Percentiles rank a stretch among this genome's conserved stretches.
phyloP scores from a whole-genome alignment of 2,113 vertebrate species.

The Motacilla alba region DNA sequence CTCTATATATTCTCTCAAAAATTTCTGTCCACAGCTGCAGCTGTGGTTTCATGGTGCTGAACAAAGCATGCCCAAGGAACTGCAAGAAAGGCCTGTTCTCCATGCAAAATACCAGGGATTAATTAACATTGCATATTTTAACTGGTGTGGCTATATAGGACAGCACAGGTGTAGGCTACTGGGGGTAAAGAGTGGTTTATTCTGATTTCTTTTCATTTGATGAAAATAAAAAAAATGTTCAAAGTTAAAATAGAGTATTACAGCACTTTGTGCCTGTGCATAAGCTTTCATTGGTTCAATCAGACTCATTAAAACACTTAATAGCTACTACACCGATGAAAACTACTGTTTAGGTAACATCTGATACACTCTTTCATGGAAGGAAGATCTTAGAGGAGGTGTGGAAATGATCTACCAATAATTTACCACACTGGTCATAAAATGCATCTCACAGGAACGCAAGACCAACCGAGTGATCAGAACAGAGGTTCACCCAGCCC shows the following conservation, averaged over 20 bases:
- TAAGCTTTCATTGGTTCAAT: neutral
- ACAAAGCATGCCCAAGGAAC: neutral
- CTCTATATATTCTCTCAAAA: neutral
- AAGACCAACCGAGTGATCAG: neutral
- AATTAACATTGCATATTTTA: neutral
- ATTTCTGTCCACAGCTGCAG: neutral
- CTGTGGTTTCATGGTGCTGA: neutral
- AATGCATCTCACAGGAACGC: neutral
- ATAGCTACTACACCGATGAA: neutral
- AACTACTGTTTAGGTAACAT: neutral
- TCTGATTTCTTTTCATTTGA: neutral
- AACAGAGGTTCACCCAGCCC: neutral
- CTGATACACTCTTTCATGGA: neutral
- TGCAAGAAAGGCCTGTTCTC: neutral
- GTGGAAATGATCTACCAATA: neutral
- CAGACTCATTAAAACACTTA: neutral
- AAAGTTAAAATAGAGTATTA: neutral
- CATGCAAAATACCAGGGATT: neutral
- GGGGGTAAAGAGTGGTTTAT: neutral
- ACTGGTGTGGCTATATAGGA: neutral
- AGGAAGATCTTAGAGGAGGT: neutral
- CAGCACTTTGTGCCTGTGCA: neutral
- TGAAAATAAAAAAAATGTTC: neutral
- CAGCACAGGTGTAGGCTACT: neutral
- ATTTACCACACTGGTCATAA: neutral